Evolutionary conservation across 2,888 invertebrate genomes (phyloP).

Genomic region (Cephus sareptanus): DNA sequence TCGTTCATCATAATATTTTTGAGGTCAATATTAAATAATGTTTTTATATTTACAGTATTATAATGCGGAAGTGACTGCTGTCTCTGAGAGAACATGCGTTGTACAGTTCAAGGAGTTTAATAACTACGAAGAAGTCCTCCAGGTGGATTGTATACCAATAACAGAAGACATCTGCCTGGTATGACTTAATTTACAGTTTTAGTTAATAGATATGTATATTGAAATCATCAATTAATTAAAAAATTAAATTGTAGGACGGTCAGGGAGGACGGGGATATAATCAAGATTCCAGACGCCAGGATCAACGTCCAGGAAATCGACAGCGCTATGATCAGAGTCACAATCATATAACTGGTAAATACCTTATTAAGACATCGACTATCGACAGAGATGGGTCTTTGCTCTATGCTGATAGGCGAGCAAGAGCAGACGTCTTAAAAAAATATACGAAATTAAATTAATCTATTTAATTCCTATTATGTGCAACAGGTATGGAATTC

Average conservation of each 20-base stretch:
- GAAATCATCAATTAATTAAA: constrained; percentile 7
- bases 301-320: constrained; percentile 51
- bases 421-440: not conserved
- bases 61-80: constrained; percentile 83
- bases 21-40: not conserved
- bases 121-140: constrained; percentile 89
- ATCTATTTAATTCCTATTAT: not conserved
- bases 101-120: constrained; percentile 90
- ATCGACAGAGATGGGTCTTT: not conserved
- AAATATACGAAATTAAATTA: not conserved
- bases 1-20: constrained; percentile 19
- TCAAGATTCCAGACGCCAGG: constrained; percentile 29
- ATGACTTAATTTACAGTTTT: not conserved
- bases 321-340: constrained; percentile 56
- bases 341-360: constrained; percentile 49
- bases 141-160: constrained; percentile 82
- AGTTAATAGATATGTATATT: not conserved
- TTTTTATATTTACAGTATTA: constrained; percentile 74
- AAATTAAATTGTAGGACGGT: not conserved
- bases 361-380: not conserved
- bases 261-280: not conserved
- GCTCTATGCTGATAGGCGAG: not conserved
- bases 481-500: constrained; percentile 50
- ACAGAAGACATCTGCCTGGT: constrained; percentile 53
- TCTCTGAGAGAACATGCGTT: constrained; percentile 85